phyloP scores from a whole-genome alignment of 2,888 invertebrate species.

The Luperina testacea region DNA sequence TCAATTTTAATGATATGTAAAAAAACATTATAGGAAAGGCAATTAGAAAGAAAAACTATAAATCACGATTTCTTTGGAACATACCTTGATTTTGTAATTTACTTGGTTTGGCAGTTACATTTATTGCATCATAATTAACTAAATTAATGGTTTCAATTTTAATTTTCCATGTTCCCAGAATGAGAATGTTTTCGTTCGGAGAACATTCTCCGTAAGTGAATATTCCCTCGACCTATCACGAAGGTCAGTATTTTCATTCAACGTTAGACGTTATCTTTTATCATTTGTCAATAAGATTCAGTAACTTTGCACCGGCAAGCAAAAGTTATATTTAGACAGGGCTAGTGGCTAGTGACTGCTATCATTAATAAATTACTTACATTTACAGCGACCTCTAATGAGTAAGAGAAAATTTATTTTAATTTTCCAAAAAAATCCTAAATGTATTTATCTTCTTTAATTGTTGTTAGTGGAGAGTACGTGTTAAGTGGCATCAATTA shows the following conservation, averaged over 20 bases:
- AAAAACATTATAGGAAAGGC: not conserved
- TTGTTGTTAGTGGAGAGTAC: not conserved
- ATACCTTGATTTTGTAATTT: not conserved
- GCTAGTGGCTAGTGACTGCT: not conserved
- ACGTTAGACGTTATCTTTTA: constrained; percentile 28
- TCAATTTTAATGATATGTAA: not conserved
- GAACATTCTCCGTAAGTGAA: not conserved
- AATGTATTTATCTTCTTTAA: not conserved
- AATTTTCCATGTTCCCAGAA: not conserved
- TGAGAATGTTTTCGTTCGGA: not conserved
- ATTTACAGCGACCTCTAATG: not conserved
- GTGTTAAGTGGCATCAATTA: not conserved
- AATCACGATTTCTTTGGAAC: no score
- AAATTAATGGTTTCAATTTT: not conserved
- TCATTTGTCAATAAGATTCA: constrained; percentile 23
- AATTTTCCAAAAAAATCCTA: not conserved
- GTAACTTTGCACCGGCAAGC: not conserved
- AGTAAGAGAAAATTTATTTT: not conserved
- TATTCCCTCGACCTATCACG: not conserved
- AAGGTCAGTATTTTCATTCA: constrained; percentile 27
- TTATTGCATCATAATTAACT: not conserved
- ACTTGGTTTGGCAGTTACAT: not conserved
- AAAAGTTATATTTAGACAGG: not conserved
- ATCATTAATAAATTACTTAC: not conserved
- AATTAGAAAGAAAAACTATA: not conserved